A percentile compares a stretch with the other conserved stretches of the same genome.
Conservation (phyloP, 2,113 vertebrate genomes). For the Pseudolaguvia tuberculata region DNA sequence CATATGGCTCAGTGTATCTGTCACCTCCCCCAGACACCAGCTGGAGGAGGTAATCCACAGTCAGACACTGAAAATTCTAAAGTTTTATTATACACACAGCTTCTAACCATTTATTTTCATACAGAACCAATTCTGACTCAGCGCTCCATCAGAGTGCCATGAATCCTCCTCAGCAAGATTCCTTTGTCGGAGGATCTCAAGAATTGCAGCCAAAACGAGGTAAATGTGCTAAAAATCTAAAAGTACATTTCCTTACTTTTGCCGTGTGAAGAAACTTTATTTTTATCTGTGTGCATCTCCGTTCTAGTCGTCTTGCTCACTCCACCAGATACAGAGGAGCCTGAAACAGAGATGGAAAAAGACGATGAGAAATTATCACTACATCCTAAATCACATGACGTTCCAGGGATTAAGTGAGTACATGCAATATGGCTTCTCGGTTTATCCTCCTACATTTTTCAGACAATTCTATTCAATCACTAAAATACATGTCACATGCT, state of each 20-base stretch:
- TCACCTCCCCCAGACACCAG: slow-evolving; percentile 93
- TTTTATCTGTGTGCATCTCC: slow-evolving; percentile 42
- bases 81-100: not conserved
- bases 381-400: slow-evolving; percentile 85
- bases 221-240: slow-evolving; percentile 50
- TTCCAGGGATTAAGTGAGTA: slow-evolving; percentile 97
- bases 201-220: slow-evolving; percentile 93
- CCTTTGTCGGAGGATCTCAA: slow-evolving; percentile 83
- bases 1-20: slow-evolving; percentile 92
- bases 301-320: slow-evolving; percentile 82
- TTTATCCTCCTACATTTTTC: not conserved
- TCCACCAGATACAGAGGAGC: slow-evolving; percentile 87
- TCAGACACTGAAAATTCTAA: not conserved
- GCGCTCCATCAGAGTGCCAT: slow-evolving; percentile 96
- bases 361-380: slow-evolving; percentile 87
- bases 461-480: not conserved
- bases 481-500: not conserved
- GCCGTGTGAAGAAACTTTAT: slow-evolving; percentile 16
- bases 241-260: slow-evolving; percentile 3
- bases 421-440: not conserved
- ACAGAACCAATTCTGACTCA: slow-evolving; percentile 96
- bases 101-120: slow-evolving; percentile 31
- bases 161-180: slow-evolving; percentile 81
- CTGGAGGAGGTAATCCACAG: slow-evolving; percentile 87
- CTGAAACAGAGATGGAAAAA: slow-evolving; percentile 79